These are phyloP conservation scores for Mormyrops boulengeri DNA, from an alignment of 2,797 vertebrate genomes.

Conservation along the genomic window DNA sequence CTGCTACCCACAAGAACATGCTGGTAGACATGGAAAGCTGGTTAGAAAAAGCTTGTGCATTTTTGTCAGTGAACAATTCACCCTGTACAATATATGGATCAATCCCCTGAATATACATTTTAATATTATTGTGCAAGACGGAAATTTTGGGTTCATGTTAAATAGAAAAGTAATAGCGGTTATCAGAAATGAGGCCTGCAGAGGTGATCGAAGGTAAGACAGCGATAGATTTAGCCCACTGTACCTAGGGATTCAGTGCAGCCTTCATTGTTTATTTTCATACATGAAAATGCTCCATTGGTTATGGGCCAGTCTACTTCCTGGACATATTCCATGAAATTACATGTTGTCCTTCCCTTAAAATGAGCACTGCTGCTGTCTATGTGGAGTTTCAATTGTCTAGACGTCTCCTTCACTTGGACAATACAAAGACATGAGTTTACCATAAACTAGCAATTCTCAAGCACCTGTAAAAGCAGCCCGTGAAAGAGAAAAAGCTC, in stretches of 20 bases:
- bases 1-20: background rate
- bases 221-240: background rate
- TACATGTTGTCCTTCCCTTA: background rate
- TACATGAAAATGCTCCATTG: background rate
- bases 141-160: background rate
- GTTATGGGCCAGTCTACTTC: background rate
- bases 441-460: background rate
- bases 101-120: background rate
- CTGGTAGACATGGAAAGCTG: background rate
- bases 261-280: background rate
- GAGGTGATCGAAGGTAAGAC: background rate
- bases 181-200: background rate
- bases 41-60: background rate
- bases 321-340: background rate
- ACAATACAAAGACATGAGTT: background rate
- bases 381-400: background rate
- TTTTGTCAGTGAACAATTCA: background rate
- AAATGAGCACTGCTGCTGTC: background rate
- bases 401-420: background rate
- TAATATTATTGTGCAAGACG: background rate
- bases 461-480: background rate
- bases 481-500: background rate
- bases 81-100: background rate
- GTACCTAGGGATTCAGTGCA: background rate
- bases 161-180: background rate